Conservation (phyloP, 2,113 vertebrate species). For the Cariama cristata region DNA sequence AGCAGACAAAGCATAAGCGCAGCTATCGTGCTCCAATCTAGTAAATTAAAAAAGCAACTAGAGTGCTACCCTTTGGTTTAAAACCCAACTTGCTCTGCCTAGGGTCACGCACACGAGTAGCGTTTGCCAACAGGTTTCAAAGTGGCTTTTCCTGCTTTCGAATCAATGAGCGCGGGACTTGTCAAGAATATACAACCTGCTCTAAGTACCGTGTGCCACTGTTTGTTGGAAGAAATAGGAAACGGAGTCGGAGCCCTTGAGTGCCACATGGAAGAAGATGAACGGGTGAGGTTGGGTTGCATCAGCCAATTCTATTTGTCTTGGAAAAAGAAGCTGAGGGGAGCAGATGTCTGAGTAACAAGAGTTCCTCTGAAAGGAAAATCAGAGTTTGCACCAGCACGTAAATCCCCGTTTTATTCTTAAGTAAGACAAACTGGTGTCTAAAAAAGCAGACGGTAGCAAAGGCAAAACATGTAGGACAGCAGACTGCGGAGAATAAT, state of each 20-base stretch:
- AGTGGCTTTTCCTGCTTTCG: not conserved
- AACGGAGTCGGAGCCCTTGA: not conserved
- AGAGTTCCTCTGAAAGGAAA: not conserved
- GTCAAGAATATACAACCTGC: not conserved
- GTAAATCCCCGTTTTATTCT: not conserved
- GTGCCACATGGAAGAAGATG: not conserved
- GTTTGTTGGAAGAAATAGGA: not conserved
- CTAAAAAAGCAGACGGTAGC: not conserved
- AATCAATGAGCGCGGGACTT: accelerated
- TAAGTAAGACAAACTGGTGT: accelerated
- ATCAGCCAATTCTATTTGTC: not conserved
- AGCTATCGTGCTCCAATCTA: accelerated
- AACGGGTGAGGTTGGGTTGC: not conserved
- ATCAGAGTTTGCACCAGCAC: not conserved
- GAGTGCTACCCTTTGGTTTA: not conserved
- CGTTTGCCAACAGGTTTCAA: not conserved
- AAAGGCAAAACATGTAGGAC: accelerated
- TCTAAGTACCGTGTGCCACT: accelerated
- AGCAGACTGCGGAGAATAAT: not conserved
- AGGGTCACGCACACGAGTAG: accelerated
- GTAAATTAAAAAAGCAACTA: not conserved
- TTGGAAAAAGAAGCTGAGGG: not conserved
- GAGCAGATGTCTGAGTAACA: not conserved
- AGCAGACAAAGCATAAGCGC: accelerated
- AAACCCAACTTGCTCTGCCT: not conserved